These are phyloP conservation scores for Ochotona princeps DNA, from an alignment of 2,113 vertebrate genomes.

Conservation along the genomic window DNA sequence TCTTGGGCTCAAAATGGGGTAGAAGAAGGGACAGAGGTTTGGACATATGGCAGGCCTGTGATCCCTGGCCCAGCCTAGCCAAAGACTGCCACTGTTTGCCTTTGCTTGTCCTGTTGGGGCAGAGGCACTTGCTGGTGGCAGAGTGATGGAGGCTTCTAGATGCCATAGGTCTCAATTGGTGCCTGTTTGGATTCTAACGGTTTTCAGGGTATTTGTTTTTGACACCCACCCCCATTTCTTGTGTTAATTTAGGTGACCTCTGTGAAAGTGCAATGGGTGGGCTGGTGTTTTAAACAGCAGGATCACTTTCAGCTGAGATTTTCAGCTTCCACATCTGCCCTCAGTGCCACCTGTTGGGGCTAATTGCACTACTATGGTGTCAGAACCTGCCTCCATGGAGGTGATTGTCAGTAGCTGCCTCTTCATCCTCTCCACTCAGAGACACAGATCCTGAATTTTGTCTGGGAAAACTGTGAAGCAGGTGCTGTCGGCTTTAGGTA, in stretches of 20 bases:
- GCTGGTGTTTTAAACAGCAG: background rate
- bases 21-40: constrained; percentile 48
- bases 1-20: constrained; percentile 18
- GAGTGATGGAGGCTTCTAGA: constrained; percentile 60
- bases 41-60: constrained; percentile 42
- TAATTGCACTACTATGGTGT: constrained; percentile 17
- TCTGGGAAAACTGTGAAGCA: constrained; percentile 28
- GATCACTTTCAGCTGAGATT: background rate
- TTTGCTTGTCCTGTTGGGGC: constrained; percentile 62
- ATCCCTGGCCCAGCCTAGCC: constrained; percentile 69
- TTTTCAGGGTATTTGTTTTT: constrained; percentile 77
- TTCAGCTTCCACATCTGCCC: background rate
- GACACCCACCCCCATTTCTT: background rate
- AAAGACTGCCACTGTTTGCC: constrained; percentile 74
- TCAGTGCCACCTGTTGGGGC: constrained; percentile 29
- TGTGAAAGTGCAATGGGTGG: constrained; percentile 3
- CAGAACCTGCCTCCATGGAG: constrained; percentile 43
- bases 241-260: background rate
- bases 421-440: constrained; percentile 28
- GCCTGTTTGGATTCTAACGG: constrained; percentile 74
- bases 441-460: background rate
- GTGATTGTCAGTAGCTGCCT: constrained; percentile 16
- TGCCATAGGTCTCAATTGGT: constrained; percentile 54
- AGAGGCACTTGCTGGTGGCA: constrained; percentile 35
- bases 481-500: background rate